Evolutionary conservation across 2,797 vertebrate genomes (phyloP), one percentile per base, ranked within the genome.

Genomic region (Leucoraja ocellata): DNA sequence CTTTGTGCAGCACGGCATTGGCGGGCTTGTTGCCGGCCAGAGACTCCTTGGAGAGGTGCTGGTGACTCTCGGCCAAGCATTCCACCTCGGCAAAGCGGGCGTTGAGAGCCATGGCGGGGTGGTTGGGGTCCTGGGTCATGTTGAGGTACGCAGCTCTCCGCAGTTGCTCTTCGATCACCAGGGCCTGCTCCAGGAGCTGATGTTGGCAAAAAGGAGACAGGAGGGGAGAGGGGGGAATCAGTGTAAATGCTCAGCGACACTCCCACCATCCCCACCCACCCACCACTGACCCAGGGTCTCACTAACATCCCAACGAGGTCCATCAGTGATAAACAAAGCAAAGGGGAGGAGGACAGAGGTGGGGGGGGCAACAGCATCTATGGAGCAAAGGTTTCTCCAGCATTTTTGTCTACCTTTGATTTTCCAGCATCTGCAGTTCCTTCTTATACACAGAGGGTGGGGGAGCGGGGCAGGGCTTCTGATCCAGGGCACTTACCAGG

Each of bases 11-110:
- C 92, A 99, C 99, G 0, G 99, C 98, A 0, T 99, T 99, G 74
- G 98, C 99, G 0, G 99, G 99, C 95, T 99, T 99, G 96, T 99
- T 99, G 79, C 99, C 99, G 0, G 98, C 98, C 10, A 99, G 96
- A 11, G 98, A 99, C 97, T 99, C 99, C 97, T 99, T 99, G 96
- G 98, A 98, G 95, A 99, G 97, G 94, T 99, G 99, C 96, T 99
- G 99, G 96, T 99, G 98, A 94, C 98, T 99, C 96, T 99, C 99
- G 0, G 99, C 99, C 96, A 99, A 97, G 96, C 99, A 99, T 95
- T 99, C 99, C 95, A 99, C 98, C 95, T 99, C 99, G 0, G 98
- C 96, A 94, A 99, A 98, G 94, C 98, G 98, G 0, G 98, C 98
- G 2, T 99, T 99, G 93, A 99, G 96, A 0, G 98, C 98, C 98